Base-by-base conservation (phyloP, 2,888 invertebrate genomes). In the Atethmia centrago region DNA sequence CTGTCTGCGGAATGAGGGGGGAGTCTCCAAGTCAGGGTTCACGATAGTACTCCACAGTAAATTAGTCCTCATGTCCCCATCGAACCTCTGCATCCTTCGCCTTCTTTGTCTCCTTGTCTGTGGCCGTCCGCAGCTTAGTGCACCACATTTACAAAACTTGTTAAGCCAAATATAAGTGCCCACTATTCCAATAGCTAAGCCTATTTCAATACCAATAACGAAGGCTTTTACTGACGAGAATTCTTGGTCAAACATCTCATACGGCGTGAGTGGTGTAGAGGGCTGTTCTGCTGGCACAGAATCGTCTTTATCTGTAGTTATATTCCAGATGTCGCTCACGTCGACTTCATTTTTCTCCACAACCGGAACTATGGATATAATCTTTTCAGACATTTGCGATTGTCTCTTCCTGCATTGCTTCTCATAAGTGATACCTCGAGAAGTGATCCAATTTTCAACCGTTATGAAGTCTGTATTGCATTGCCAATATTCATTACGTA, bases 311-410 rank as follows among this genome's bases (percentile, higher is more conserved):
- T 80, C 82, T 0, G 80, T 79, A 21, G 93, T 93, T 45, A 95
- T 90, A 72, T 96, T 95, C 96, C 96, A 96, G 16, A 96, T 89
- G 28, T 92, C 88, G 61, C 89, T 89, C 14, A 96, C 83, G 65
- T 96, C 95, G 0, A 97, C 91, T 40, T 93, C 92, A 51, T 93
- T 88, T 89, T 91, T 93, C 25, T 93, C 92, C 40, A 90, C 88
- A 55, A 92, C 49, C 12, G 85, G 93, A 42, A 95, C 95, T 45
- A 95, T 92, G 67, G 96, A 94, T 74, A 97, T 95, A 85, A 97
- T 97, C 85, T 97, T 96, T 87, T 97, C 95, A 3, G 97, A 96
- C 93, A 97, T 97, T 86, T 97, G 95, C 2, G 93, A 91, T 8
- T 92, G 77, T 90, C 92, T 91, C 87, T 92, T 89, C 56, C 84